Evolutionary conservation across 2,888 invertebrate genomes (phyloP).

Genomic region (Xylota sylvarum): DNA sequence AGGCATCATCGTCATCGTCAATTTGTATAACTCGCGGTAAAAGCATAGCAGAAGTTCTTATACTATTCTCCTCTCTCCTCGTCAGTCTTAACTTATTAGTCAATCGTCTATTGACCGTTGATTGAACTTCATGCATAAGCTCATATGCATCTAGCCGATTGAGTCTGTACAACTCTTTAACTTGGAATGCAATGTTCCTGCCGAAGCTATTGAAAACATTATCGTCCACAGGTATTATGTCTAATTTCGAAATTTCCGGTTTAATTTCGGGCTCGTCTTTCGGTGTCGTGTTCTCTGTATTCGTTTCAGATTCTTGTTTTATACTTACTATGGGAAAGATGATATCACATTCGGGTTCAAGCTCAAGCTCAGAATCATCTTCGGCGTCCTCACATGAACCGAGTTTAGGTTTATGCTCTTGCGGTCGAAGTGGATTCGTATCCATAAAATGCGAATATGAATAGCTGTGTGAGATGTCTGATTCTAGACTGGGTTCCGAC

Average conservation of each 20-base stretch:
- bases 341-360: slow-evolving; percentile 65
- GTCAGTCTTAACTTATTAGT: slow-evolving; percentile 63
- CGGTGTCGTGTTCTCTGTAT: background rate
- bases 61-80: slow-evolving; percentile 11
- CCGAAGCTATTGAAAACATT: slow-evolving; percentile 74
- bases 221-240: slow-evolving; percentile 57
- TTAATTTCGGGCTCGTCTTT: slow-evolving; percentile 30
- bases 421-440: slow-evolving; percentile 33
- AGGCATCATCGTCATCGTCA: slow-evolving; percentile 40
- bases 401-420: slow-evolving; percentile 32
- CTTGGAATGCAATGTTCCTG: slow-evolving; percentile 71
- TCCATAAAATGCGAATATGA: slow-evolving; percentile 66
- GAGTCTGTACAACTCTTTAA: slow-evolving; percentile 60
- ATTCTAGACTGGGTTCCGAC: slow-evolving; percentile 58
- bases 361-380: slow-evolving; percentile 33
- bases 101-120: slow-evolving; percentile 60
- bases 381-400: slow-evolving; percentile 50
- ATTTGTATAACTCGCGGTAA: slow-evolving; percentile 52
- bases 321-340: slow-evolving; percentile 49
- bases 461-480: slow-evolving; percentile 41
- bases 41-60: slow-evolving; percentile 23
- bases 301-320: slow-evolving; percentile 57
- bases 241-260: slow-evolving; percentile 46
- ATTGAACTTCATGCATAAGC: slow-evolving; percentile 71
- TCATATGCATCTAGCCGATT: slow-evolving; percentile 64